Evolutionary conservation across 2,888 invertebrate species (phyloP), one percentile per base, ranked within the genome.

Genomic region (Andrena minutula): DNA sequence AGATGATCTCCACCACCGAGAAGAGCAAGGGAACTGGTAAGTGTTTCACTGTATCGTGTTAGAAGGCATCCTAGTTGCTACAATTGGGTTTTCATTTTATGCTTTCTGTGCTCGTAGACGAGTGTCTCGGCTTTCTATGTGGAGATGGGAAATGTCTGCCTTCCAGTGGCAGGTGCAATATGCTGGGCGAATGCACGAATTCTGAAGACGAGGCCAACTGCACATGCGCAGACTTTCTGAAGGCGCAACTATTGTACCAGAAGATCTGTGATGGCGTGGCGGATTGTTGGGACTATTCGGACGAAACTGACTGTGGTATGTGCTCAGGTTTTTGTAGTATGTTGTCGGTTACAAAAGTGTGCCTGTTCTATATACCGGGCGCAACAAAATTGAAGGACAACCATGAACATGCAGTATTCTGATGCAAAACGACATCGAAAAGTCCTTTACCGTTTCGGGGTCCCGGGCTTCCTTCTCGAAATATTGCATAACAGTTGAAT

Each of bases 221-320:
- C 91, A 95, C 96, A 26, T 97, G 97, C 91, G 97, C 97, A 8
- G 97, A 97, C 93, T 97, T 96, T 89, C 93, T 97, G 58, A 95
- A 95, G 75, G 96, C 96, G 0, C 97, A 97, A 89, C 95, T 96
- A 84, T 94, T 97, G 0, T 94, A 96, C 81, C 95, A 96, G 16
- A 97, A 97, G 93, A 96, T 97, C 68, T 97, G 97, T 91, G 97
- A 97, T 89, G 97, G 97, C 1, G 95, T 96, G 32, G 95, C 97
- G 0, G 97, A 97, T 90, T 97, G 97, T 90, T 96, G 96, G 96
- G 97, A 97, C 92, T 97, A 96, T 91, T 96, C 97, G 0, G 97
- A 97, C 92, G 97, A 97, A 94, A 96, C 96, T 89, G 95, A 96
- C 86, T 97, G 97, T 92, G 97, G 97, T 97, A 95, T 28, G 53